Evolutionary conservation across 23 tunicate genomes (phyloP).

Genomic region (Phallusia fumigata): DNA sequence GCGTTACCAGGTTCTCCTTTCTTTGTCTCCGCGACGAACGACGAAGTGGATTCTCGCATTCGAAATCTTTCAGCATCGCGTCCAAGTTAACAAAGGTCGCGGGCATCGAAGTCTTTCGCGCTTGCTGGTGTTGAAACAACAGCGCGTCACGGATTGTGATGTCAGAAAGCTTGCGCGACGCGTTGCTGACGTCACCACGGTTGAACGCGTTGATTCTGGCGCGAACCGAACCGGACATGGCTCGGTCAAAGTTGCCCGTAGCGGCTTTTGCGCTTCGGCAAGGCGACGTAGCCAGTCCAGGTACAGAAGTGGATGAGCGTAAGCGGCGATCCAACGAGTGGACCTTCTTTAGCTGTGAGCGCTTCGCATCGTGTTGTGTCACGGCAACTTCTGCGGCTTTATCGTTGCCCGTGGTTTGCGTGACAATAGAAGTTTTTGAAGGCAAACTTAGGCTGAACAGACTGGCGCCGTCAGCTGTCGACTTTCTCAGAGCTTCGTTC

Average conservation of each 20-base stretch:
- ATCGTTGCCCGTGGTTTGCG: not conserved
- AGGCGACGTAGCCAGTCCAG: conserved; percentile 10
- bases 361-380: not conserved
- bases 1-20: conserved; percentile 3
- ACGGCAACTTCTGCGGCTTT: not conserved
- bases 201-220: not conserved
- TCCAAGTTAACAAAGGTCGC: not conserved
- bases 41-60: not conserved
- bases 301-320: conserved; percentile 5
- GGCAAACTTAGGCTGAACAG: conserved; percentile 21
- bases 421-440: not conserved
- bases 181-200: conserved; percentile 11
- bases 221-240: conserved; percentile 15
- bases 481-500: not conserved
- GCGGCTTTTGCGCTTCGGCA: not conserved
- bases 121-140: not conserved
- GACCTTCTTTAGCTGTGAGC: not conserved
- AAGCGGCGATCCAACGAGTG: conserved; percentile 6
- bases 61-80: not conserved
- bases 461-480: conserved; percentile 15
- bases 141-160: not conserved
- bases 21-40: not conserved
- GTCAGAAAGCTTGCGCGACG: not conserved
- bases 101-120: conserved; percentile 16
- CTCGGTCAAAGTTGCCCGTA: not conserved